Evolutionary conservation across 2,113 vertebrate genomes (phyloP).

Genomic region (Semnornis frantzii): DNA sequence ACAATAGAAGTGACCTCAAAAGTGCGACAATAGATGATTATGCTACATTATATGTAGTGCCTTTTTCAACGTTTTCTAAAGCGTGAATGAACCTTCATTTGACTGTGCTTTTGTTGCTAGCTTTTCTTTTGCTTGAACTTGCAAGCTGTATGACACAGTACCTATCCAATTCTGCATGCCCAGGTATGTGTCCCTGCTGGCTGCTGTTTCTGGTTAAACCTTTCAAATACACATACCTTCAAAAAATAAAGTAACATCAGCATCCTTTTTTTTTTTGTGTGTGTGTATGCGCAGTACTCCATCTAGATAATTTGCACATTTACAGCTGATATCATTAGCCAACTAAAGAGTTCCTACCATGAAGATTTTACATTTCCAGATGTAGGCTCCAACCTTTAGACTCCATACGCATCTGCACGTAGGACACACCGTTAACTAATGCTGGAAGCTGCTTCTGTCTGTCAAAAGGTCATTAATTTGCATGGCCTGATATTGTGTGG

Average conservation of each 20-base stretch:
- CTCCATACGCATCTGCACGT: background rate
- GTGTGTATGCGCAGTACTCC: accelerated
- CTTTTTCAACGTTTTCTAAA: slow-evolving; percentile 36
- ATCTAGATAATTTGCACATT: background rate
- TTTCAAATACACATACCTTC: background rate
- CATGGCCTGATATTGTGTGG: background rate
- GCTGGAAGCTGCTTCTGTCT: background rate
- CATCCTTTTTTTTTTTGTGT: background rate
- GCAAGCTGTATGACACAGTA: background rate
- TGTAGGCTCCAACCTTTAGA: background rate
- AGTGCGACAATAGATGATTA: slow-evolving; percentile 48
- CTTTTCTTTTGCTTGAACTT: slow-evolving; percentile 30
- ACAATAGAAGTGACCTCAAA: slow-evolving; percentile 53
- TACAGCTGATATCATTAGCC: background rate
- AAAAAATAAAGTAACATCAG: background rate
- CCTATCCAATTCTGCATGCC: background rate
- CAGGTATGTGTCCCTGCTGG: accelerated
- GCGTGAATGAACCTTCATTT: slow-evolving; percentile 50
- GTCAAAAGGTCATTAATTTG: slow-evolving; percentile 13
- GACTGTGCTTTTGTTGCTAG: background rate
- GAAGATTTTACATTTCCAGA: background rate
- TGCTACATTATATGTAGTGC: slow-evolving; percentile 21
- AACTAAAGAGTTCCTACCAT: background rate
- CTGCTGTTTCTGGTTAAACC: background rate
- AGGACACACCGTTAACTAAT: background rate